phyloP scores from a whole-genome alignment of 2,113 vertebrate species.

The Eidolon helvum region DNA sequence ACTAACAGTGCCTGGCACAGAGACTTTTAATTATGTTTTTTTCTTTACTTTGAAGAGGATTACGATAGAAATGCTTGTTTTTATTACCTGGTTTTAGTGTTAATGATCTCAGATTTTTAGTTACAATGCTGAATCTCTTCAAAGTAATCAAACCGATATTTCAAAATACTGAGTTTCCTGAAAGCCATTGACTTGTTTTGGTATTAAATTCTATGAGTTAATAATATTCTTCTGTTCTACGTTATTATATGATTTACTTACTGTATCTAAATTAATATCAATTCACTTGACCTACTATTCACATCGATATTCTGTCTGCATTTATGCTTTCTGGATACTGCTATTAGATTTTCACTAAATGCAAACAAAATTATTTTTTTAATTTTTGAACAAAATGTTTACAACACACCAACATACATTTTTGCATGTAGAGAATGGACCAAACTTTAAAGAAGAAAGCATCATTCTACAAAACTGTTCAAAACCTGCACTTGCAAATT shows the following conservation, averaged over 20 bases:
- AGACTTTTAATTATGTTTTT: background rate
- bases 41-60: background rate
- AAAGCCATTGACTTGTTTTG: background rate
- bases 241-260: background rate
- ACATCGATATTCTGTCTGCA: background rate
- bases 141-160: background rate
- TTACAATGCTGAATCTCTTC: background rate
- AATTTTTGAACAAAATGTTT: background rate
- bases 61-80: background rate
- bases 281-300: background rate
- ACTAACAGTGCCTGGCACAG: background rate
- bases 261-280: background rate
- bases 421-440: background rate
- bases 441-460: background rate
- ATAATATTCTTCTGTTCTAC: background rate
- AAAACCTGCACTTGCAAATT: background rate
- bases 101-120: background rate
- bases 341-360: background rate
- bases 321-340: background rate
- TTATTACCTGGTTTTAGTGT: background rate
- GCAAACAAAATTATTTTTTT: background rate
- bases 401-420: background rate
- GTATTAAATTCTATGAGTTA: background rate
- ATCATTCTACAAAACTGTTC: background rate
- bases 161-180: background rate